These are phyloP conservation scores for Periophthalmus modestus DNA, from an alignment of 2,113 vertebrate species.

Conservation along the genomic window DNA sequence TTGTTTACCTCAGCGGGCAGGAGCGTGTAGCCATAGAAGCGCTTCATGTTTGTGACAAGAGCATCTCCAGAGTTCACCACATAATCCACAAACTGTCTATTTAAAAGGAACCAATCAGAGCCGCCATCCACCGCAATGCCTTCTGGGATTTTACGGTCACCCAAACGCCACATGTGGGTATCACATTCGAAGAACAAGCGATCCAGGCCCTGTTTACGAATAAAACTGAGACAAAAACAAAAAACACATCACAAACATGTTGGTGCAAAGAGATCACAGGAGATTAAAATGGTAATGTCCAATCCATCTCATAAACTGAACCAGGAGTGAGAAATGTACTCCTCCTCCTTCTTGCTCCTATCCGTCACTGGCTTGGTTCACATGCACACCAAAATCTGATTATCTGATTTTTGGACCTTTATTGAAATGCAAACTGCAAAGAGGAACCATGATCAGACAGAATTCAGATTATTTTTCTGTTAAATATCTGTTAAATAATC, in stretches of 20 bases:
- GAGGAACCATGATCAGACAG: too few species aligned
- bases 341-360: too few species aligned
- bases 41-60: conserved; percentile 91
- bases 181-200: conserved; percentile 96
- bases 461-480: too few species aligned
- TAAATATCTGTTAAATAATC: too few species aligned
- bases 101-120: conserved; percentile 97
- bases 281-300: not conserved
- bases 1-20: conserved; percentile 90
- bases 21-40: conserved; percentile 93
- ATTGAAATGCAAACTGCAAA: too few species aligned
- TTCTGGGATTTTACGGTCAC: conserved; percentile 93
- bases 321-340: too few species aligned
- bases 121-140: conserved; percentile 93
- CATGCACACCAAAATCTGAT: too few species aligned
- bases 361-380: too few species aligned
- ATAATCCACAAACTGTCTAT: conserved; percentile 92
- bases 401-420: too few species aligned
- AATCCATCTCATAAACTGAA: too few species aligned
- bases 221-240: conserved; percentile 80
- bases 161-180: conserved; percentile 98
- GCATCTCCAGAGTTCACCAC: conserved; percentile 89
- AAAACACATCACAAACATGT: not conserved
- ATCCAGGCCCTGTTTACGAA: conserved; percentile 95
- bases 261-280: not conserved